A percentile compares a stretch with the other conserved stretches of the same genome.
Evolutionary conservation across 2,888 invertebrate genomes (phyloP).

Genomic region (Odontothrips loti): DNA sequence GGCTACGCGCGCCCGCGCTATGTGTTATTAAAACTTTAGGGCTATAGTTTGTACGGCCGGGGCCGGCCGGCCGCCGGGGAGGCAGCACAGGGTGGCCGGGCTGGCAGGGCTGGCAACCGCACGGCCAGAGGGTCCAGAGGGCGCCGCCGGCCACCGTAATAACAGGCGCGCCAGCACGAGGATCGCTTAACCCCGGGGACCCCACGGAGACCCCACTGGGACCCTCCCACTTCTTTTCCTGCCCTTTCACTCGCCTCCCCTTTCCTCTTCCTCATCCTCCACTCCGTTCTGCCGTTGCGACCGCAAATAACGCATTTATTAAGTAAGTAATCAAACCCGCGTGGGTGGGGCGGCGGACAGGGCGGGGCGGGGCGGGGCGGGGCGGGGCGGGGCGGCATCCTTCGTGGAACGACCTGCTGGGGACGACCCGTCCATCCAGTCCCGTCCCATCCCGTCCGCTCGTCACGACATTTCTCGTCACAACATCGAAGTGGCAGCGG

Average conservation of each 20-base stretch:
- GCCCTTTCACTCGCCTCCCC: background rate
- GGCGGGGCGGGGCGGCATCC: too few relatives aligned
- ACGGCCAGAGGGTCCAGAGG: background rate
- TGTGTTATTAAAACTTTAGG: slow-evolving; percentile 25
- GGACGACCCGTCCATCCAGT: too few relatives aligned
- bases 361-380: too few relatives aligned
- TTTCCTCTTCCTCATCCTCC: background rate
- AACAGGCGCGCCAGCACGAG: background rate
- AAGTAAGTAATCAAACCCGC: slow-evolving; percentile 1
- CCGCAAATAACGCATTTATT: slow-evolving; percentile 1
- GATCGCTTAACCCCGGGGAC: background rate
- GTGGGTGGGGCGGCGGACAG: background rate
- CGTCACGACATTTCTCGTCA: too few relatives aligned
- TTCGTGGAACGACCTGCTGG: too few relatives aligned
- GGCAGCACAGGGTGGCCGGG: background rate
- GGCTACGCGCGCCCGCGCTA: background rate
- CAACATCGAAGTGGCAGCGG: too few relatives aligned
- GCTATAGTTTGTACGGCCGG: slow-evolving; percentile 13
- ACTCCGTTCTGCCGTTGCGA: background rate
- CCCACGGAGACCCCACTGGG: background rate
- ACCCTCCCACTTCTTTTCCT: background rate
- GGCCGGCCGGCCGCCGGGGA: background rate
- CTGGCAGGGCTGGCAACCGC: background rate
- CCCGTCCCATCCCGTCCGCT: too few relatives aligned
- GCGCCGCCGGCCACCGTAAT: background rate